Base-by-base conservation (phyloP, 2,113 vertebrate genomes). In the Drymodes brunneopygia region DNA sequence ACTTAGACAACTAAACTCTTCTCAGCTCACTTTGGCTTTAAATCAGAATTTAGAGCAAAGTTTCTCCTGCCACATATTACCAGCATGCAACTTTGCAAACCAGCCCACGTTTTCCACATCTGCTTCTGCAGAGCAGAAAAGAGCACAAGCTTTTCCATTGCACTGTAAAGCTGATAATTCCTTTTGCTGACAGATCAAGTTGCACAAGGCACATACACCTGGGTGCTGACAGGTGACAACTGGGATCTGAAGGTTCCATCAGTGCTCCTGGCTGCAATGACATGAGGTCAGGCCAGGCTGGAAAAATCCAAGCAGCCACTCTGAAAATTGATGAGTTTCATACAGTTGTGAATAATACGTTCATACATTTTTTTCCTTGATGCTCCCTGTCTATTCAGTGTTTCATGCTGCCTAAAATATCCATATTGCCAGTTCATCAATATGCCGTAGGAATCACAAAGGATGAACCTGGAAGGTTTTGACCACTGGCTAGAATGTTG, bases 401-500 rank as follows among this genome's bases (percentile, higher is more conserved):
- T 38, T 81, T 66, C 29, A 17, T 14, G 27, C 21, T 67, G 0
- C 8, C 35, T 54, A 9, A 31, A 44, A 58, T 5, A 8, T 56
- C 36, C 4, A 1, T 24, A 6, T 19, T 74, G 27, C 20, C n/a
- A 8, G 4, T 57, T 75, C 45, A 42, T 70, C 0, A 0, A 12
- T n/a, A 16, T 27, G 35, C 42, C 12, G 3, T 1, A 64, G 91
- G 75, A 70, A 58, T 18, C 33, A 27, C 1, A 2, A 50, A 47
- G 13, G 38, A 16, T n/a, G 51, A 66, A 79, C 31, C 22, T 8
- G 20, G 8, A 60, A 15, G 33, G 14, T 58, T 91, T 71, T 74
- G 72, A 16, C 38, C 47, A 12, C 33, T 69, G 33, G 6, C 38
- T 57, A 35, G 51, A 69, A 57, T 50, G 54, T 15, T 35, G 33